These are phyloP conservation scores for Trachelus troglodyta DNA, from an alignment of 2,888 invertebrate species.

Conservation along the genomic window DNA sequence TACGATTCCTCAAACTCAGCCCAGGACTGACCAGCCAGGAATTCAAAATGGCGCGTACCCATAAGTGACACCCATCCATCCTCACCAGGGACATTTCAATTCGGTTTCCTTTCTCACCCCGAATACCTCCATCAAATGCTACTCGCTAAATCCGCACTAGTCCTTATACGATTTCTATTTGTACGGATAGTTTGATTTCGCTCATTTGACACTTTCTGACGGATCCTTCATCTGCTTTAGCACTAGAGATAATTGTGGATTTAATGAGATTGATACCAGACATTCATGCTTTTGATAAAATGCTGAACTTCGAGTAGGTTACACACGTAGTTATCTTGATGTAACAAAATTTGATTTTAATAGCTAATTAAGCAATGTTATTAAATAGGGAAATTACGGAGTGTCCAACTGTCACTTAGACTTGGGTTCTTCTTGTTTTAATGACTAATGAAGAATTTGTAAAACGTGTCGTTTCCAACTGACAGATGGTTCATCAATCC, in stretches of 20 bases:
- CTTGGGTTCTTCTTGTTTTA: not conserved
- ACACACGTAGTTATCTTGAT: not conserved
- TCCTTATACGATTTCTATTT: not conserved
- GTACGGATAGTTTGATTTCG: not conserved
- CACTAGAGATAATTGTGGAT: not conserved
- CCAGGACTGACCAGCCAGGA: slow-evolving; percentile 43
- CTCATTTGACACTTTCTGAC: not conserved
- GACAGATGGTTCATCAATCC: slow-evolving; percentile 49
- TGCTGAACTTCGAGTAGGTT: not conserved
- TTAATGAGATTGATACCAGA: not conserved
- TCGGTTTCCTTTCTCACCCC: slow-evolving; percentile 35
- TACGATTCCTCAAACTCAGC: slow-evolving; percentile 63
- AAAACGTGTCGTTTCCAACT: slow-evolving; percentile 33
- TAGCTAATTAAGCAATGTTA: not conserved
- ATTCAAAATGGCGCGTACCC: slow-evolving; percentile 56
- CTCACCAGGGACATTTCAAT: slow-evolving; percentile 58
- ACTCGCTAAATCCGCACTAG: not conserved
- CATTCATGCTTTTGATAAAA: not conserved
- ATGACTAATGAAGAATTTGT: slow-evolving; percentile 1
- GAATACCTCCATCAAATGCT: not conserved
- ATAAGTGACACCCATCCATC: slow-evolving; percentile 59
- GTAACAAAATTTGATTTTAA: not conserved
- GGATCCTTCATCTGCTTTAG: not conserved
- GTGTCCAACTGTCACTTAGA: not conserved
- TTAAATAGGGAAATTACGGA: not conserved